These are phyloP conservation scores for Fregetta grallaria DNA, from an alignment of 2,113 vertebrate species.

Conservation along the genomic window DNA sequence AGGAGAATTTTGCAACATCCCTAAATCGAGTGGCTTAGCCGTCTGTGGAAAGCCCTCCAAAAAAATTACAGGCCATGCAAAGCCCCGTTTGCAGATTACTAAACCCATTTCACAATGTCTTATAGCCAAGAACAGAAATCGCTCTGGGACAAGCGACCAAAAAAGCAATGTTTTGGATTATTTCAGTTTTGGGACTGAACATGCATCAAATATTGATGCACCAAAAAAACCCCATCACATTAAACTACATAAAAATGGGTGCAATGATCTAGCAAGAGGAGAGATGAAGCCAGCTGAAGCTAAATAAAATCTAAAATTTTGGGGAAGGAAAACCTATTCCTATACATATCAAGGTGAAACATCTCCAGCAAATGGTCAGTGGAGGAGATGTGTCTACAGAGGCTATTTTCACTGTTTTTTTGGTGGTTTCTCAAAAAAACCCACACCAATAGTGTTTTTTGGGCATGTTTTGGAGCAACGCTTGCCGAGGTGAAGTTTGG, in stretches of 20 bases:
- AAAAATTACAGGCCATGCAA: neutral
- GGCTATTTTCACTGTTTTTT: neutral
- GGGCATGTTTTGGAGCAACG: neutral
- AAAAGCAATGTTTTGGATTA: neutral
- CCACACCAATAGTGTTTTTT: rapidly evolving
- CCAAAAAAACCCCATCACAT: rapidly evolving
- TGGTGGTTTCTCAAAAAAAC: neutral
- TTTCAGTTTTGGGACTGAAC: neutral
- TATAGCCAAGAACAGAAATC: neutral
- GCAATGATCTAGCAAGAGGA: neutral
- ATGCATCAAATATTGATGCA: neutral
- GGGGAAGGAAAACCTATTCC: neutral
- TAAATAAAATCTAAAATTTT: neutral
- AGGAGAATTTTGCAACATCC: neutral
- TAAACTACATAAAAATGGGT: neutral
- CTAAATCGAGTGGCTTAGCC: neutral
- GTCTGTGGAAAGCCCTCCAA: neutral
- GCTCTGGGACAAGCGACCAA: neutral
- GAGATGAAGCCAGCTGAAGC: neutral
- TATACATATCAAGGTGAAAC: neutral
- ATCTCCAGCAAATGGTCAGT: neutral
- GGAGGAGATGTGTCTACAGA: neutral
- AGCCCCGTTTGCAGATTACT: neutral
- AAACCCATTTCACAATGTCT: neutral
- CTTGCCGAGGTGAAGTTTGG: neutral